Evolutionary conservation across 2,888 invertebrate species (phyloP).

Genomic region (Crematogaster levior): DNA sequence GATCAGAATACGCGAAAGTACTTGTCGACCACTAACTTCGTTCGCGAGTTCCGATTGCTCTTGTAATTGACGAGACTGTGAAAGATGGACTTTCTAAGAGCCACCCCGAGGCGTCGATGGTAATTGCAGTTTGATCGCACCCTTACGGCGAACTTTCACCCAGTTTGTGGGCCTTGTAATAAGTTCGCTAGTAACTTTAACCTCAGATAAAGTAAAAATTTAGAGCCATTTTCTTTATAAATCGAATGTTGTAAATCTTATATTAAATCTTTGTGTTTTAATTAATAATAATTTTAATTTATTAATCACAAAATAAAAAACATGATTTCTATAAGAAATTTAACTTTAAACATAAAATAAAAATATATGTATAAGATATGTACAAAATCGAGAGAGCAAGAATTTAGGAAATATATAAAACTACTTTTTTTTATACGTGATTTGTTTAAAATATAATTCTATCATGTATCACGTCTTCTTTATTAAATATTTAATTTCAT

Average conservation of each 20-base stretch:
- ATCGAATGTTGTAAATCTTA: background rate
- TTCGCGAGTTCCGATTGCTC: slow-evolving; percentile 68
- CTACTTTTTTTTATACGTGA: background rate
- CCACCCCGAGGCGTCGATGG: slow-evolving; percentile 49
- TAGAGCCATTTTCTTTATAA: background rate
- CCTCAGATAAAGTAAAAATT: slow-evolving; percentile 39
- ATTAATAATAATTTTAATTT: slow-evolving; percentile 15
- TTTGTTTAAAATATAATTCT: background rate
- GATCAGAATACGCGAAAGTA: slow-evolving; percentile 69
- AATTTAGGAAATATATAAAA: background rate
- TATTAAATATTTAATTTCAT: background rate
- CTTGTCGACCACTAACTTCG: slow-evolving; percentile 36
- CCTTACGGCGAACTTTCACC: slow-evolving; percentile 67
- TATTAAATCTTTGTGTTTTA: background rate
- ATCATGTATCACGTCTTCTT: background rate
- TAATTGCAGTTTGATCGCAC: slow-evolving; percentile 71
- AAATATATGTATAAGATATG: background rate
- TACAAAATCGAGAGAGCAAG: background rate
- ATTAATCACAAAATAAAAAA: background rate
- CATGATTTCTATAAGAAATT: background rate
- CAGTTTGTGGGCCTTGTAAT: slow-evolving; percentile 48
- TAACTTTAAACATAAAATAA: background rate
- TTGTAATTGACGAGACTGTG: slow-evolving; percentile 68
- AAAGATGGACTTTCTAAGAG: slow-evolving; percentile 62
- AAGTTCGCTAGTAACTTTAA: slow-evolving; percentile 49